Evolutionary conservation across 2,888 invertebrate genomes (phyloP).

Genomic region (Pachliopta kotzebuea): DNA sequence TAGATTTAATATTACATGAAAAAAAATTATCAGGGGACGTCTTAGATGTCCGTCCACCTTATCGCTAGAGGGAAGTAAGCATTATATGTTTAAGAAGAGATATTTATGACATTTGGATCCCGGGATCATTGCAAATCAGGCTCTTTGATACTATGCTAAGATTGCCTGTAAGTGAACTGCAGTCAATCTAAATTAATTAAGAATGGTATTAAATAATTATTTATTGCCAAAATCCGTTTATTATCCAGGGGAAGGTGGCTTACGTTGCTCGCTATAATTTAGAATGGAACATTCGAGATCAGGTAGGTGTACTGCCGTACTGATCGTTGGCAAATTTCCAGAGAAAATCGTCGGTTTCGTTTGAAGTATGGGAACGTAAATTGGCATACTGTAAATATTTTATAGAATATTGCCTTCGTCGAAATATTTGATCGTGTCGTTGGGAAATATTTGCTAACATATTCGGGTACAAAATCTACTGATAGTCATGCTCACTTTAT

Average conservation of each 20-base stretch:
- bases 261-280: conserved; percentile 20
- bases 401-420: conserved; percentile 11
- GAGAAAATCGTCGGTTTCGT: conserved; percentile 18
- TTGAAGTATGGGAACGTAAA: conserved; percentile 24
- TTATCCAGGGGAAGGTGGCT: not conserved
- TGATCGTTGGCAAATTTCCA: conserved; percentile 26
- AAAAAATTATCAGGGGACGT: too few relatives aligned
- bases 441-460: not conserved
- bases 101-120: too few relatives aligned
- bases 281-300: conserved; percentile 21
- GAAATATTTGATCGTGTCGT: conserved; percentile 10
- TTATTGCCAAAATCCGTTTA: too few relatives aligned
- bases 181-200: too few relatives aligned
- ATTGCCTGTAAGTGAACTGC: too few relatives aligned
- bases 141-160: too few relatives aligned
- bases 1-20: too few relatives aligned
- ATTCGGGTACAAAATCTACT: not conserved
- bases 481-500: not conserved
- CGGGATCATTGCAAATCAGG: too few relatives aligned
- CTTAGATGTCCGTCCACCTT: too few relatives aligned
- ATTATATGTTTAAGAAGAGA: too few relatives aligned
- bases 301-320: conserved; percentile 21
- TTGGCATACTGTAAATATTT: conserved; percentile 26
- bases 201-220: too few relatives aligned
- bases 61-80: too few relatives aligned